Conservation (phyloP, 2,113 vertebrate species). For the Siniperca knerii region DNA sequence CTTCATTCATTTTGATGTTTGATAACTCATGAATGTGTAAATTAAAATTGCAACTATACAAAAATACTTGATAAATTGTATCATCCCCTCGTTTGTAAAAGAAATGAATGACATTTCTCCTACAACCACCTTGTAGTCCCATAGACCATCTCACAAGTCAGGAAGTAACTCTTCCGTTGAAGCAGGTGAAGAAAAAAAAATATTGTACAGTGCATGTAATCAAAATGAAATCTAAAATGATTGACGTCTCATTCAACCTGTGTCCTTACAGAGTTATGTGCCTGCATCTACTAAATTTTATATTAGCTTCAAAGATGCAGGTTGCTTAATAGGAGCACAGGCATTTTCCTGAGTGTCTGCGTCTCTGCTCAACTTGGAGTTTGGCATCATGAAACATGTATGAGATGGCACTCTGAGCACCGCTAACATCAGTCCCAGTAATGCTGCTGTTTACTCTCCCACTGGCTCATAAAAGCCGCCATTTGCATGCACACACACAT, state of each 20-base stretch:
- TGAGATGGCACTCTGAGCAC: constrained; percentile 25
- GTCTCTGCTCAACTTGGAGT: constrained; percentile 36
- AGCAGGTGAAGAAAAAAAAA: background rate
- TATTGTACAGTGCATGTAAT: background rate
- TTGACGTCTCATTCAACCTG: background rate
- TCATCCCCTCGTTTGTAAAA: background rate
- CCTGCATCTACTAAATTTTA: background rate
- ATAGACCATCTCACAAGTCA: background rate
- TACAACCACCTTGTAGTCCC: background rate
- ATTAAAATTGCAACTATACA: background rate
- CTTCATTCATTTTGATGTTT: background rate
- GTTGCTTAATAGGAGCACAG: background rate
- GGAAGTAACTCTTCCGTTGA: background rate
- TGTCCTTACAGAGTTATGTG: background rate
- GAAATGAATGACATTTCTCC: background rate
- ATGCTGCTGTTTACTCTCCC: constrained; percentile 46
- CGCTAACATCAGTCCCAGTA: constrained; percentile 53
- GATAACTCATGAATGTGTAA: background rate
- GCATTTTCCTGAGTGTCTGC: constrained; percentile 14
- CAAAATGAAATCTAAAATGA: constrained; percentile 8
- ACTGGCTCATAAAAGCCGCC: constrained; percentile 29
- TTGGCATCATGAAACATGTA: constrained; percentile 61
- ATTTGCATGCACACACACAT: constrained; percentile 41
- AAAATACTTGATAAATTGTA: background rate
- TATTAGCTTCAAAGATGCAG: background rate